Evolutionary conservation across 1,140 invertebrate genomes (phyloP).

Genomic region (Drosophila persimilis): DNA sequence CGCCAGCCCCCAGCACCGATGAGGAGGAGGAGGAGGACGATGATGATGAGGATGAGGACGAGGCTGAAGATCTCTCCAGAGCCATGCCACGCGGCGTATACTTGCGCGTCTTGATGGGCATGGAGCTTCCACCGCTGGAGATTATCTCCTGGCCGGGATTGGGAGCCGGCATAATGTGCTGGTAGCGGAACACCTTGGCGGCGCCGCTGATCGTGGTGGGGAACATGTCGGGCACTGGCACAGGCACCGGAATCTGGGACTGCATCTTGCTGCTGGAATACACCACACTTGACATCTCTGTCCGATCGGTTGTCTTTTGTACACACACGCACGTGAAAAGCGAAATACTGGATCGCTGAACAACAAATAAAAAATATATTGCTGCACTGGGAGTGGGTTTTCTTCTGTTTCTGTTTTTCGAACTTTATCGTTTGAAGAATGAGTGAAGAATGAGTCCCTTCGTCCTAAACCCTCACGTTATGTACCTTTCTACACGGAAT

Average conservation of each 20-base stretch:
- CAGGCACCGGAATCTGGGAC: not conserved
- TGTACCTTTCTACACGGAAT: slow-evolving; percentile 66
- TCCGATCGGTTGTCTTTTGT: not conserved
- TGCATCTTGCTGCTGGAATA: slow-evolving; percentile 38
- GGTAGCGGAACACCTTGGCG: slow-evolving; percentile 69
- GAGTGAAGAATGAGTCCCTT: slow-evolving; percentile 80
- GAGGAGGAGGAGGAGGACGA: slow-evolving; percentile 83
- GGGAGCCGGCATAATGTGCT: slow-evolving; percentile 67
- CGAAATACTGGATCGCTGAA: slow-evolving; percentile 9
- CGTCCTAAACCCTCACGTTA: slow-evolving; percentile 77
- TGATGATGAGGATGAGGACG: slow-evolving; percentile 82
- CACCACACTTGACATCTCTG: slow-evolving; percentile 60
- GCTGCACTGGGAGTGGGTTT: no score
- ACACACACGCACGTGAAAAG: slow-evolving; percentile 28
- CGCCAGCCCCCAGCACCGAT: slow-evolving; percentile 84
- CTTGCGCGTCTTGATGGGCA: slow-evolving; percentile 70
- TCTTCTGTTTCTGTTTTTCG: slow-evolving; percentile 1
- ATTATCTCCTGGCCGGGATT: slow-evolving; percentile 20
- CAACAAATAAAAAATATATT: slow-evolving; percentile 32
- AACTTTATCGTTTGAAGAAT: slow-evolving; percentile 75
- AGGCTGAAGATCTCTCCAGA: slow-evolving; percentile 42
- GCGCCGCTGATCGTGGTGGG: slow-evolving; percentile 61
- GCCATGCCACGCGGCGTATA: slow-evolving; percentile 70
- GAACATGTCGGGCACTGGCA: slow-evolving; percentile 39
- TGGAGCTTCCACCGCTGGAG: slow-evolving; percentile 56